phyloP scores from a whole-genome alignment of 2,888 invertebrate genomes.

The Thyatira batis region DNA sequence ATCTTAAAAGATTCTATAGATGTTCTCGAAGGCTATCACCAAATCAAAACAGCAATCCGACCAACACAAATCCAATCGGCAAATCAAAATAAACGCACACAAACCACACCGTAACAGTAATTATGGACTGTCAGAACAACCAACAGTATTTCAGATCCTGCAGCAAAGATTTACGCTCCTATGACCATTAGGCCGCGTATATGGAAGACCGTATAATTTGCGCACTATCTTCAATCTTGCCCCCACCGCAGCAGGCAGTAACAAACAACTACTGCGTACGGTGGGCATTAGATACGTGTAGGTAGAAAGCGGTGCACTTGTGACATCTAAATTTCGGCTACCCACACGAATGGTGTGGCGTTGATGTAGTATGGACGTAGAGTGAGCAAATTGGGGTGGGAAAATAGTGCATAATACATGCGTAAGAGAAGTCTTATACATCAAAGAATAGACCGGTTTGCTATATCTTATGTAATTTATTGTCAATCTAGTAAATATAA shows the following conservation, averaged over 20 bases:
- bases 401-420: too few relatives aligned
- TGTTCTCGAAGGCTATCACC: neutral
- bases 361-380: constrained; percentile 9
- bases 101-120: neutral
- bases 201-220: constrained; percentile 66
- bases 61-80: neutral
- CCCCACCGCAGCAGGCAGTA: constrained; percentile 64
- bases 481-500: too few relatives aligned
- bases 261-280: constrained; percentile 73
- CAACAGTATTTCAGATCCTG: constrained; percentile 7
- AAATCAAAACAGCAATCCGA: neutral
- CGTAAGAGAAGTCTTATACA: too few relatives aligned
- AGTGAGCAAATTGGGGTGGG: constrained; percentile 4
- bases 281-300: constrained; percentile 54
- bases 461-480: too few relatives aligned
- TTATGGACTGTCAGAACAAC: constrained; percentile 6
- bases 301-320: constrained; percentile 67
- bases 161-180: constrained; percentile 12
- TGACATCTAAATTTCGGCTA: constrained; percentile 81
- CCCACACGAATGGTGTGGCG: constrained; percentile 54
- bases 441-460: too few relatives aligned
- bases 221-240: constrained; percentile 75
- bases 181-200: constrained; percentile 39
- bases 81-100: neutral
- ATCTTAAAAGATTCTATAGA: too few relatives aligned